A percentile compares a stretch with the other conserved stretches of the same genome.
Conservation (phyloP, 2,113 vertebrate genomes). For the Apistogramma diplotaenia region DNA sequence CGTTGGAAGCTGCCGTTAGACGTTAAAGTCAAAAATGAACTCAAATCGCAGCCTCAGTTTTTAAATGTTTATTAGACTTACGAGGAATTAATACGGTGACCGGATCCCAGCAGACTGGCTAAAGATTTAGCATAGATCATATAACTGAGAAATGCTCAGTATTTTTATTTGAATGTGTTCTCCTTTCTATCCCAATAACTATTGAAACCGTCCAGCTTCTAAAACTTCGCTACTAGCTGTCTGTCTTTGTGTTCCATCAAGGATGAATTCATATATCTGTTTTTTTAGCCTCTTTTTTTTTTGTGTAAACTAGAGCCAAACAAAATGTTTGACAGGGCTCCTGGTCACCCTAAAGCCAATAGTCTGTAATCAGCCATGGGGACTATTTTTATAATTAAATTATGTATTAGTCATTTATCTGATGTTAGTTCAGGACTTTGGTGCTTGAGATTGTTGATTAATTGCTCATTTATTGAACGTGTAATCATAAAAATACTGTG, state of each 20-base stretch:
- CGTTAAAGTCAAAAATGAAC: not conserved
- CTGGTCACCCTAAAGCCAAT: not conserved
- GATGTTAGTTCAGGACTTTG: no score
- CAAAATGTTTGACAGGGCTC: not conserved
- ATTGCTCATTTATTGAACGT: no score
- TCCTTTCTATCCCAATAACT: not conserved
- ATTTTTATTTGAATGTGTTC: not conserved
- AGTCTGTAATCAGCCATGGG: not conserved
- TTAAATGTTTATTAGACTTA: not conserved
- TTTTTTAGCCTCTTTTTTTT: not conserved
- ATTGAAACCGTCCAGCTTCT: not conserved
- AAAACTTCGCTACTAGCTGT: rapidly evolving
- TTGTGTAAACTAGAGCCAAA: not conserved
- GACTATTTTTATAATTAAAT: not conserved
- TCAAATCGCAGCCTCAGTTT: not conserved
- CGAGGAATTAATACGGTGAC: rapidly evolving
- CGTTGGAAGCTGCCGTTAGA: not conserved
- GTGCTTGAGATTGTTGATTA: no score
- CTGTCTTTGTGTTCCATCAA: not conserved
- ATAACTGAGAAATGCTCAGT: no score
- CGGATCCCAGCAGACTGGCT: not conserved
- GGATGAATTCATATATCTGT: not conserved
- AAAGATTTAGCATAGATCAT: not conserved
- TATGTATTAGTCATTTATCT: no score
- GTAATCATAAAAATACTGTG: no score